Conservation (phyloP, 2,888 invertebrate genomes). For the Erebia palarica region DNA sequence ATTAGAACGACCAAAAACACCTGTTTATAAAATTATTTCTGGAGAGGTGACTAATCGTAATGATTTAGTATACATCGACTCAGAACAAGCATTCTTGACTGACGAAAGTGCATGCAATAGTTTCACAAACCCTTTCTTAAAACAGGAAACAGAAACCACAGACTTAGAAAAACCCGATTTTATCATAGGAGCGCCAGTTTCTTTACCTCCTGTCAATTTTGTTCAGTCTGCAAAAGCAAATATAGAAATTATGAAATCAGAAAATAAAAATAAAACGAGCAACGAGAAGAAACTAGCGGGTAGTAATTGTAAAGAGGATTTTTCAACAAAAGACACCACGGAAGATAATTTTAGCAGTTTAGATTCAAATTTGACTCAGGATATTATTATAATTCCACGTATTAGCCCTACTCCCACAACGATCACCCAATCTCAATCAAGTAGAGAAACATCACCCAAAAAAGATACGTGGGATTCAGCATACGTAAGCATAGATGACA, state of each 20-base stretch:
- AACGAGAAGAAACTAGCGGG: conserved; percentile 8
- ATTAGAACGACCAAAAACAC: conserved; percentile 67
- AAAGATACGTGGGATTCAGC: conserved; percentile 80
- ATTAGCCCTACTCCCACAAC: conserved; percentile 41
- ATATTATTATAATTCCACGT: conserved; percentile 46
- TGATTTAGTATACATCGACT: conserved; percentile 57
- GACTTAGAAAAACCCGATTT: conserved; percentile 60
- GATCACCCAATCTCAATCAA: conserved; percentile 38
- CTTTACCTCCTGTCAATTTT: conserved; percentile 66
- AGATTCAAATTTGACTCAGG: conserved; percentile 49
- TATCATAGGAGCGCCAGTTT: conserved; percentile 79
- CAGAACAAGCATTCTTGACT: conserved; percentile 47
- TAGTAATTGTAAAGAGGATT: not conserved
- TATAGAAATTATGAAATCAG: conserved; percentile 4
- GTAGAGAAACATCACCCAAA: conserved; percentile 55
- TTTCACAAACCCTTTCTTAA: conserved; percentile 69
- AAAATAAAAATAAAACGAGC: conserved; percentile 17
- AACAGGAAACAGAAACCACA: conserved; percentile 18
- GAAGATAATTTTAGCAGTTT: conserved; percentile 60
- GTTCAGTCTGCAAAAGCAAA: conserved; percentile 53
- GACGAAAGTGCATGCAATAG: conserved; percentile 60
- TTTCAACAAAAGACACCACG: conserved; percentile 43
- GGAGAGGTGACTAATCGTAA: conserved; percentile 55
- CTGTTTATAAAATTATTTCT: conserved; percentile 69
- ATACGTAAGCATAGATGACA: conserved; percentile 80